Conservation (phyloP, 2,797 vertebrate genomes). For the Betta splendens region DNA sequence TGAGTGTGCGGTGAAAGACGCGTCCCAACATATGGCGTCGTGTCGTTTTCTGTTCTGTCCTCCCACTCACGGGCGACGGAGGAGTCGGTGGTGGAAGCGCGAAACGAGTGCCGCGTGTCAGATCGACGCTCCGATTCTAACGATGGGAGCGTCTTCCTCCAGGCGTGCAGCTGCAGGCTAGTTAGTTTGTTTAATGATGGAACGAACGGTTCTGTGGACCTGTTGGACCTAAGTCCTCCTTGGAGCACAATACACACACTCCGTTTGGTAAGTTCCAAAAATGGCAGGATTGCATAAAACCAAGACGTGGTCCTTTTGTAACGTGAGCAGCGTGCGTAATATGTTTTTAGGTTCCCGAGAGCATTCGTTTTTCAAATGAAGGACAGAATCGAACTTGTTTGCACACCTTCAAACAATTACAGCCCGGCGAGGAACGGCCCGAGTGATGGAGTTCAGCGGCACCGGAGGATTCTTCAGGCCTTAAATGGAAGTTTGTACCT, state of each 20-base stretch:
- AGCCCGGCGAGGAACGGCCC: not conserved
- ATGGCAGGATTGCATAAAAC: conserved; percentile 36
- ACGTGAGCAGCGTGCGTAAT: conserved; percentile 26
- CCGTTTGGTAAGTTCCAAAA: conserved; percentile 42
- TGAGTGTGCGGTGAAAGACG: too few species aligned
- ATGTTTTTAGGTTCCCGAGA: conserved; percentile 30
- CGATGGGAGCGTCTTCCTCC: too few species aligned
- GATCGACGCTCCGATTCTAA: too few species aligned
- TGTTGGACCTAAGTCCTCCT: too few species aligned
- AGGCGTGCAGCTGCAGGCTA: too few species aligned
- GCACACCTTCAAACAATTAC: conserved; percentile 23
- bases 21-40: too few species aligned
- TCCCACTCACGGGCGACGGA: too few species aligned
- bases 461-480: conserved; percentile 11
- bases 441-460: conserved; percentile 16
- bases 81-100: too few species aligned
- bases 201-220: too few species aligned
- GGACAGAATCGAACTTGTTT: conserved; percentile 49
- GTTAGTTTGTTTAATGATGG: too few species aligned
- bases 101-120: too few species aligned
- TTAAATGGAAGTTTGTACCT: conserved; percentile 24
- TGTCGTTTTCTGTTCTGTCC: not conserved
- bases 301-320: conserved; percentile 24
- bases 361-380: conserved; percentile 34
- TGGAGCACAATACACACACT: conserved; percentile 33